Conservation (phyloP, 2,888 invertebrate species). For the Limnephilus lunatus region DNA sequence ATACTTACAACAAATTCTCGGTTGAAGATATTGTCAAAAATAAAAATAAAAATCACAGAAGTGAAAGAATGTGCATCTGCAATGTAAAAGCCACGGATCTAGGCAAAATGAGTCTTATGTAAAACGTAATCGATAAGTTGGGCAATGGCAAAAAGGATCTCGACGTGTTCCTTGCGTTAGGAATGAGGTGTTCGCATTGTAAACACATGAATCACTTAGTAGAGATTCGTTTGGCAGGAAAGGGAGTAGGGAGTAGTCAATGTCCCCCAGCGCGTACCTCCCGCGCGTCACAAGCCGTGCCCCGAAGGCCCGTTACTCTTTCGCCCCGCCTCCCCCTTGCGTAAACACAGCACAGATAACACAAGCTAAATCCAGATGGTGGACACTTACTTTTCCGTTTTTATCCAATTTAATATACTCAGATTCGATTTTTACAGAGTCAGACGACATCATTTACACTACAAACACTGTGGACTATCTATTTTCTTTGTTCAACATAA, state of each 20-base stretch:
- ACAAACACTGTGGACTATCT: slow-evolving; percentile 73
- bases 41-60: slow-evolving; percentile 30
- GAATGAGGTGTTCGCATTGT: slow-evolving; percentile 74
- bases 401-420: slow-evolving; percentile 77
- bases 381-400: slow-evolving; percentile 74
- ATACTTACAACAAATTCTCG: slow-evolving; percentile 42
- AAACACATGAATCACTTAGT: slow-evolving; percentile 54
- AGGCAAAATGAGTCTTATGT: slow-evolving; percentile 24
- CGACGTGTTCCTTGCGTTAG: slow-evolving; percentile 73
- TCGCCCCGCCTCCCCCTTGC: slow-evolving; percentile 78
- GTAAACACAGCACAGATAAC: slow-evolving; percentile 72
- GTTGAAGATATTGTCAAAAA: slow-evolving; percentile 44
- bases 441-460: slow-evolving; percentile 77
- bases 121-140: slow-evolving; percentile 70
- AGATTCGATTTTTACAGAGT: slow-evolving; percentile 75
- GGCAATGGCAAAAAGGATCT: slow-evolving; percentile 35
- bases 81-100: slow-evolving; percentile 3
- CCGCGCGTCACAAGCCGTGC: slow-evolving; percentile 72
- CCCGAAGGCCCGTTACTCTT: slow-evolving; percentile 77
- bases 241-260: slow-evolving; percentile 75
- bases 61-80: slow-evolving; percentile 34
- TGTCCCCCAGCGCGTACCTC: slow-evolving; percentile 72
- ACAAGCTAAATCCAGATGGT: slow-evolving; percentile 71
- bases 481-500: slow-evolving; percentile 75
- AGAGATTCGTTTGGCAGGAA: slow-evolving; percentile 70